Conservation (phyloP, 2,888 invertebrate genomes). For the Tuberolachnus salignus region DNA sequence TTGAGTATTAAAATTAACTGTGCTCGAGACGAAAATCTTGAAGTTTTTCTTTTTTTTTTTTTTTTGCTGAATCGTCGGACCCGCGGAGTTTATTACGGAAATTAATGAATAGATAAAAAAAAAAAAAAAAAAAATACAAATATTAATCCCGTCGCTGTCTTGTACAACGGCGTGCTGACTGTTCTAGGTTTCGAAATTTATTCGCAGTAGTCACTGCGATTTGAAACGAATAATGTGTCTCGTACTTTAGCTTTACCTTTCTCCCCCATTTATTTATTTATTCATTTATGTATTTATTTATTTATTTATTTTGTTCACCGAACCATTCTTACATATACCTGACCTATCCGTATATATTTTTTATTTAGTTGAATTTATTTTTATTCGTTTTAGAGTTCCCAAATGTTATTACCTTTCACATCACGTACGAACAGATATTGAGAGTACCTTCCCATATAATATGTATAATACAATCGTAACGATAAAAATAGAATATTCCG, state of each 20-base stretch:
- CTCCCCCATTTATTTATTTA: background rate
- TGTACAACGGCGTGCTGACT: no score
- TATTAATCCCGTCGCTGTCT: no score
- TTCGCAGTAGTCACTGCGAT: no score
- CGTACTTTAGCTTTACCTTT: background rate
- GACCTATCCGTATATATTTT: background rate
- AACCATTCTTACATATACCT: background rate
- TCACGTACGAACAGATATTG: constrained; percentile 36
- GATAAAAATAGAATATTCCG: constrained; percentile 25
- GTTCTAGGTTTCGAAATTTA: no score
- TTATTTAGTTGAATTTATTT: constrained; percentile 23
- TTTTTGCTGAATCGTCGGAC: no score
- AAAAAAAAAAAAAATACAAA: no score
- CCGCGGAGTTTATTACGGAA: no score
- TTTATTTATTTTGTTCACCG: background rate
- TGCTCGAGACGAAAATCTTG: no score
- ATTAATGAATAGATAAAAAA: no score
- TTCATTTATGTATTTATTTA: background rate
- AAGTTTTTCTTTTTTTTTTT: no score
- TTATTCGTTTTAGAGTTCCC: background rate
- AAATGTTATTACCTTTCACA: constrained; percentile 11
- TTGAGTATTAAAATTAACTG: no score
- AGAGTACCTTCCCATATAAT: background rate
- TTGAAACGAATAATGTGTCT: background rate
- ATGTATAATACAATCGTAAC: constrained; percentile 4